Base-by-base conservation (phyloP, 2,888 invertebrate genomes). In the Macrosiphum euphorbiae region DNA sequence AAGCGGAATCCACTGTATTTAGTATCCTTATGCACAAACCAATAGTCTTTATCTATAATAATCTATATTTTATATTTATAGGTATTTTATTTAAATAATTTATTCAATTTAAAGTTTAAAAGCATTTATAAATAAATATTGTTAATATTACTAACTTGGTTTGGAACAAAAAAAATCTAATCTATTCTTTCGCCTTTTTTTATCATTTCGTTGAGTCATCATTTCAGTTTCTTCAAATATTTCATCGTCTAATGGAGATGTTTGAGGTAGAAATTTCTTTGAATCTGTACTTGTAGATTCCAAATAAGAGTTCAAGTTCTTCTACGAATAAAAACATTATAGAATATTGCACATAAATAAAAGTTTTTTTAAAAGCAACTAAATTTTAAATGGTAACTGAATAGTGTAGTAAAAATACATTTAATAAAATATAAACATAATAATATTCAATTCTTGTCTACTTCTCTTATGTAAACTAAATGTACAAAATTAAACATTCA, bases 211-310 rank as follows among this genome's bases (percentile, higher is more conserved):
- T 50, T 86, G 67, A 35, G 41, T 90, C 85, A 85, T 93, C 28
- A 94, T 78, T 86, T 94, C 93, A 50, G 93, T 94, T 94, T 94
- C 93, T 85, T 94, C 93, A 94, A 94, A 94, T 50, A 90, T n/a
- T 94, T 94, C 93, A 90, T 94, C 93, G 50, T 94, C 93, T 61
- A 94, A 61, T 86, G 61, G 47, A 28, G 93, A 58, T 13, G 85
- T 90, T 41, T 94, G 93, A 52, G 87, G 88, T 35, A 86, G 47
- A 35, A 84, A 90, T 90, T 85, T 94, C 10, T 90, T 94, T 86
- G 50, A 20, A 86, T 90, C 85, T 0, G 86, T 86, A 67, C 41
- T 94, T 94, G 50, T 58, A 16, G 84, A 86, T 52, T 90, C 86
- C 35, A 86, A 1, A 52, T 90, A 61, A 85, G 58, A 50, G 8